Percentiles rank a stretch among this genome's conserved stretches.
Evolutionary conservation across 2,888 invertebrate species (phyloP).

Genomic region (Thumatha senex): DNA sequence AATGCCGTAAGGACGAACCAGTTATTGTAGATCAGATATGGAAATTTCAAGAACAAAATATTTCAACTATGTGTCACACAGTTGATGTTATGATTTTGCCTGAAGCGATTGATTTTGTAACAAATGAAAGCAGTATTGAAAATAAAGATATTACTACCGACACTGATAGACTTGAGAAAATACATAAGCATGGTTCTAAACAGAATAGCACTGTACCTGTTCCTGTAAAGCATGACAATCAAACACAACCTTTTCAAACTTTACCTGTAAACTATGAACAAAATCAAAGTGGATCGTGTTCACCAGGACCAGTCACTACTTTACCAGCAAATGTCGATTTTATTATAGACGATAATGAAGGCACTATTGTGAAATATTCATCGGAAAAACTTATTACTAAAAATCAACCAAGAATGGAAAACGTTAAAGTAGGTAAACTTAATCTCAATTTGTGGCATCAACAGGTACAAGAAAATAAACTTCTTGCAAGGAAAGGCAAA

Average conservation of each 20-base stretch:
- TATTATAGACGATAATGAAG: background rate
- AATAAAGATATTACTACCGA: too few species aligned
- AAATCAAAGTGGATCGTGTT: background rate
- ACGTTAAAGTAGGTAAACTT: constrained; percentile 27
- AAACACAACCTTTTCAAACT: background rate
- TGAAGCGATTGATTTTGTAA: background rate
- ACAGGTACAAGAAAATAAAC: constrained; percentile 26
- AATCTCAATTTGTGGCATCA: constrained; percentile 25
- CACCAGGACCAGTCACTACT: background rate
- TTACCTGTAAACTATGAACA: background rate
- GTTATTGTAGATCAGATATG: constrained; percentile 14
- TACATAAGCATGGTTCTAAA: background rate
- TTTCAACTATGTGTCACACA: background rate
- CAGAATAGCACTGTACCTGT: background rate
- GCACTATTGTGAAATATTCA: background rate
- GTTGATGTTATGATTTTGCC: constrained; percentile 3
- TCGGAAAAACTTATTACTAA: background rate
- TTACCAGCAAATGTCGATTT: constrained; percentile 3
- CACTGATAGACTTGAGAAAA: background rate
- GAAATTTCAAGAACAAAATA: constrained; percentile 9
- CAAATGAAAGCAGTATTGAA: background rate
- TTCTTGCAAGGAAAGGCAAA: constrained; percentile 6
- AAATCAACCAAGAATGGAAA: background rate
- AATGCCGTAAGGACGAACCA: constrained; percentile 3
- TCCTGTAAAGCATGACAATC: constrained; percentile 1